phyloP scores from a whole-genome alignment of 2,113 vertebrate genomes.

The Sinocyclocheilus anophthalmus region DNA sequence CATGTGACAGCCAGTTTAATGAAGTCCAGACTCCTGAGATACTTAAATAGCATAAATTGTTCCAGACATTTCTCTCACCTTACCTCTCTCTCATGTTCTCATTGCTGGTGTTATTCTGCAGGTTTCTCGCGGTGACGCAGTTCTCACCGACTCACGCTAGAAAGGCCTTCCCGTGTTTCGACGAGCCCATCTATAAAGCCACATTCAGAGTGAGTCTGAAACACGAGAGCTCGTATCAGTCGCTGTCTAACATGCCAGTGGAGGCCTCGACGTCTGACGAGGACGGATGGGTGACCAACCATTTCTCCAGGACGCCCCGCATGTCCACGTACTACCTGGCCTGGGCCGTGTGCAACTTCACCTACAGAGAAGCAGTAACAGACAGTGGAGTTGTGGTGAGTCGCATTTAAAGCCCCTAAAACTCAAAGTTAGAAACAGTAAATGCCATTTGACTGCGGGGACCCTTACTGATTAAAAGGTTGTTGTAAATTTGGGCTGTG shows the following conservation, averaged over 20 bases:
- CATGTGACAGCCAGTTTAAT: no score
- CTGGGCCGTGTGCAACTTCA: slow-evolving; percentile 98
- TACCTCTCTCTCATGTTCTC: background rate
- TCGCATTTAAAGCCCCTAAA: slow-evolving; percentile 34
- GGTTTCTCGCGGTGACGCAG: slow-evolving; percentile 93
- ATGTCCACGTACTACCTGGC: slow-evolving; percentile 98
- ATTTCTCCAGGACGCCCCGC: slow-evolving; percentile 90
- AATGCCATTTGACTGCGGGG: background rate
- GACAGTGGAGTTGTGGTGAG: slow-evolving; percentile 89
- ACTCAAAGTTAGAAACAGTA: background rate
- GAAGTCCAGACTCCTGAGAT: no score
- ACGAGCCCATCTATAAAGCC: slow-evolving; percentile 97
- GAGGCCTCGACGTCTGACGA: slow-evolving; percentile 85
- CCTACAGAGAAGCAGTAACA: slow-evolving; percentile 86
- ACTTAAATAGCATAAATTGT: no score
- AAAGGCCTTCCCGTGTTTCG: slow-evolving; percentile 98
- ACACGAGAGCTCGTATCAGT: slow-evolving; percentile 89
- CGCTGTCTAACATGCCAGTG: slow-evolving; percentile 96
- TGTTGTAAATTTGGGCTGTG: no score
- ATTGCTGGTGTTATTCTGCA: slow-evolving; percentile 60
- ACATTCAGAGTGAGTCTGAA: slow-evolving; percentile 93
- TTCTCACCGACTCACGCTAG: slow-evolving; percentile 96
- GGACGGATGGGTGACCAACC: slow-evolving; percentile 90
- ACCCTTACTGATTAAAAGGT: no score
- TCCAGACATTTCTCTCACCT: no score